Percentiles rank a stretch among this genome's conserved stretches.
Conservation (phyloP, 2,113 vertebrate genomes). For the Platysteira castanea region DNA sequence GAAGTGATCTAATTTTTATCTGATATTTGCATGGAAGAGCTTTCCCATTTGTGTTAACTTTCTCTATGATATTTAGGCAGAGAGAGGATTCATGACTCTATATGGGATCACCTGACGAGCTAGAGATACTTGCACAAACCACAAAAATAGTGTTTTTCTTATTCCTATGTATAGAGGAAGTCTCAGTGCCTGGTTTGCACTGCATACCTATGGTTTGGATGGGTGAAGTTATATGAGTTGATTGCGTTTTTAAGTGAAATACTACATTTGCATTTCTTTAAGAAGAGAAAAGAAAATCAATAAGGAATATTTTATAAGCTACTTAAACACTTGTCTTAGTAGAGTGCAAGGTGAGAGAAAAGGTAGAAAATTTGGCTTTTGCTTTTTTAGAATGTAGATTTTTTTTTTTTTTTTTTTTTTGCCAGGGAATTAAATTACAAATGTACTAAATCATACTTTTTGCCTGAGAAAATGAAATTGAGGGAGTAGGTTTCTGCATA, state of each 20-base stretch:
- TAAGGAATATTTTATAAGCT: not conserved
- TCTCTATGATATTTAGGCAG: not conserved
- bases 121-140: not conserved
- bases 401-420: not conserved
- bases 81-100: not conserved
- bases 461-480: not conserved
- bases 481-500: not conserved
- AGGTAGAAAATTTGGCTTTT: not conserved
- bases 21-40: not conserved
- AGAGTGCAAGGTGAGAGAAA: not conserved
- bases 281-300: not conserved
- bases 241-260: not conserved
- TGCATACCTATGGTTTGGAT: accelerated
- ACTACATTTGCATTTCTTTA: not conserved
- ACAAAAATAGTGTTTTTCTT: not conserved
- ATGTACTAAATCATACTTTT: not conserved
- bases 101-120: not conserved
- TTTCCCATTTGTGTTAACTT: not conserved
- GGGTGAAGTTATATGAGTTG: not conserved
- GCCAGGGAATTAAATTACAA: not conserved
- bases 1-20: not conserved
- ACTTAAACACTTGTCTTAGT: not conserved
- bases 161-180: not conserved
- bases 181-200: not conserved
- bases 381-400: not conserved